Base-by-base conservation (phyloP, 2,113 vertebrate genomes). In the Lagopus leucura region DNA sequence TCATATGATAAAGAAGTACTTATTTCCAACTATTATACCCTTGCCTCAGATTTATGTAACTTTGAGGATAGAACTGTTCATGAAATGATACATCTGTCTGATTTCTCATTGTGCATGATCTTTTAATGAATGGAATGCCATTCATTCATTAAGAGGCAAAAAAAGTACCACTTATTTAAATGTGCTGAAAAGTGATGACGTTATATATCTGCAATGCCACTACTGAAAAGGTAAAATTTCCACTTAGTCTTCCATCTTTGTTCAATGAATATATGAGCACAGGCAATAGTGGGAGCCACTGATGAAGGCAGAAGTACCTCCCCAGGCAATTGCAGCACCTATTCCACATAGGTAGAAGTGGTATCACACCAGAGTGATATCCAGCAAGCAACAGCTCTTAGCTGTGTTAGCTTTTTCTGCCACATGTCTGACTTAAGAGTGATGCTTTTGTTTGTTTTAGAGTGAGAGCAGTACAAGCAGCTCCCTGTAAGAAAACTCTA, bases 171-270 rank as follows among this genome's bases (percentile, higher is more conserved):
- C n/a, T 13, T 70, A 10, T 81, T 64, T 93, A 17, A 80, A 60
- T 18, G 2, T 5, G 5, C 4, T 73, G 22, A 64, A 76, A 76
- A 72, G 72, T 13, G 0, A 34, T 57, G 6, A 22, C 7, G 27
- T 30, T 30, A 18, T 28, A 70, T 28, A 70, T 47, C 18, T 36
- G 22, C 1, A 21, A 32, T 24, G 57, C 32, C n/a, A 58, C 57
- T 45, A 32, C 34, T 75, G 5, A 32, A 30, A 5, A 32, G 19
- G 6, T 60, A 32, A 72, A 85, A 47, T 1, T 25, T 40, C 2
- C 3, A 21, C 5, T 63, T 72, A 40, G 4, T 40, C 82, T 27
- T 13, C 14, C 28, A 16, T 42, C 0, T 1, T 5, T 42, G 67
- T 55, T n/a, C 30, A 21, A 8, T 10, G 13, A 50, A 55, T 30